phyloP scores from a whole-genome alignment of 2,113 vertebrate genomes.

The Hypanus sabinus region DNA sequence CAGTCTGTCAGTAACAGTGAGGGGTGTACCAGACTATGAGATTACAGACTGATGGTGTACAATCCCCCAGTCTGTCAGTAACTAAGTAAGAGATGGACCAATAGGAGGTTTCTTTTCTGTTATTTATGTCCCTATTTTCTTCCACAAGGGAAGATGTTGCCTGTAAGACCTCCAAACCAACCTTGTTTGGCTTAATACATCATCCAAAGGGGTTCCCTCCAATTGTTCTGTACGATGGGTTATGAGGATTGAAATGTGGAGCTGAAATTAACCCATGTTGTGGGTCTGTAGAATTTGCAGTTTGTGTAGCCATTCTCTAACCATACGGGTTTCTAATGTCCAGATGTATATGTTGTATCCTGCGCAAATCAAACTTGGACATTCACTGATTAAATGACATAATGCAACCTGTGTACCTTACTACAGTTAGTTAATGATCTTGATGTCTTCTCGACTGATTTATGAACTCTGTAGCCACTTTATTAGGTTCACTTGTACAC shows the following conservation, averaged over 20 bases:
- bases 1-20: too few relatives aligned
- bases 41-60: too few relatives aligned
- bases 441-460: background rate
- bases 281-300: background rate
- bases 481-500: too few relatives aligned
- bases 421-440: background rate
- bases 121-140: too few relatives aligned
- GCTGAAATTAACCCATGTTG: background rate
- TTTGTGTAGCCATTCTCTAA: background rate
- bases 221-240: too few relatives aligned
- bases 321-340: too few relatives aligned
- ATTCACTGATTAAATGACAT: background rate
- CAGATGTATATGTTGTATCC: background rate
- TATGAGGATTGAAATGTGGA: background rate
- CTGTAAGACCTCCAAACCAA: too few relatives aligned
- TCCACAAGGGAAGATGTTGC: background rate
- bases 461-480: too few relatives aligned
- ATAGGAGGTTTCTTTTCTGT: too few relatives aligned
- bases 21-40: too few relatives aligned
- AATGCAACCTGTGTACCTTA: background rate
- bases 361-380: background rate
- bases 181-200: background rate
- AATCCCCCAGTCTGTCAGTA: too few relatives aligned
- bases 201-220: background rate
- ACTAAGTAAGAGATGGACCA: too few relatives aligned